Evolutionary conservation across 2,797 vertebrate species (phyloP).

Genomic region (Galago senegalensis): DNA sequence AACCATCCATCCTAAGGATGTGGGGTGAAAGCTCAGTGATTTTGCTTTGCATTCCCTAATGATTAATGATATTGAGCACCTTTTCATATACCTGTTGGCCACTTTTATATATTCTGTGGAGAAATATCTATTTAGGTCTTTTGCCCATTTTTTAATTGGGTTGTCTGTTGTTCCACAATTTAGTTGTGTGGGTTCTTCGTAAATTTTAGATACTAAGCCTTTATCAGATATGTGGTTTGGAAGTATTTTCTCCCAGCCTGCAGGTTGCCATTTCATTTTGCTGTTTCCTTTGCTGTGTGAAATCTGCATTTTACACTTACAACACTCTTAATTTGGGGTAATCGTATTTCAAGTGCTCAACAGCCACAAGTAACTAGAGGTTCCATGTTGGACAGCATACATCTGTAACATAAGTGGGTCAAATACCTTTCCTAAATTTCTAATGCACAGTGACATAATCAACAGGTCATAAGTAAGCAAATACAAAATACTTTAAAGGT

Average conservation of each 20-base stretch:
- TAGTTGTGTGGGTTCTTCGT: not conserved
- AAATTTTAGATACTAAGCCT: not conserved
- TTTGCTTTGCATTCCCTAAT: not conserved
- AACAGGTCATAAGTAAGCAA: conserved; percentile 42
- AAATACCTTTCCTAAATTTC: conserved; percentile 34
- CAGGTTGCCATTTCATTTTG: not conserved
- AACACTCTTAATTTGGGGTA: not conserved
- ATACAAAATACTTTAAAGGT: conserved; percentile 47
- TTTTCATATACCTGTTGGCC: not conserved
- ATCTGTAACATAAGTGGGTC: not conserved
- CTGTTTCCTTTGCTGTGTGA: not conserved
- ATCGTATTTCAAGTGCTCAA: not conserved
- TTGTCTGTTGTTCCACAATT: not conserved
- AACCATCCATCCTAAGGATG: not conserved
- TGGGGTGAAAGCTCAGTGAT: not conserved
- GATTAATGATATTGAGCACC: not conserved
- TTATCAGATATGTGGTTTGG: not conserved
- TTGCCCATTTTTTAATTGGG: not conserved
- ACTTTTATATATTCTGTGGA: not conserved
- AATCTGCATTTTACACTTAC: not conserved
- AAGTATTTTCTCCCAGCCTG: not conserved
- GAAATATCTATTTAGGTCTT: not conserved
- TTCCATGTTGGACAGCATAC: not conserved
- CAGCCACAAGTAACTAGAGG: not conserved
- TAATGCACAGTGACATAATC: conserved; percentile 17